Evolutionary conservation across 2,888 invertebrate genomes (phyloP).

Genomic region (Bembecia ichneumoniformis): DNA sequence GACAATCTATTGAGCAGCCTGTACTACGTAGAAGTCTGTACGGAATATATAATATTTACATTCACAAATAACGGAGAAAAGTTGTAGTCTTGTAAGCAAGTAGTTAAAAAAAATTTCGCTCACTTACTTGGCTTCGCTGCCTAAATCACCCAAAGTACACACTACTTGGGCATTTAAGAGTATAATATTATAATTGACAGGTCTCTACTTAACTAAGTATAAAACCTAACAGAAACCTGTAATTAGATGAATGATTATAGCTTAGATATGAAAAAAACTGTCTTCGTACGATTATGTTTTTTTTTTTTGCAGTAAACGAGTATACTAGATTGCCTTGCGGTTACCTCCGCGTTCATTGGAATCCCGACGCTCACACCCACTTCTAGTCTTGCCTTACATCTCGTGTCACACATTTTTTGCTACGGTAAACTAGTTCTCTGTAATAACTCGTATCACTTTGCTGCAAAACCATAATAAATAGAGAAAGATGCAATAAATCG

Average conservation of each 20-base stretch:
- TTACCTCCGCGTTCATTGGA: slow-evolving; percentile 5
- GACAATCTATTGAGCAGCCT: no score
- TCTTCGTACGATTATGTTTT: not conserved
- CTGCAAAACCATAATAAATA: no score
- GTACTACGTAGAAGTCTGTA: no score
- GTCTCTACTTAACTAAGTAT: no score
- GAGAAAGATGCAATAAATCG: no score
- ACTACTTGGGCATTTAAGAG: not conserved
- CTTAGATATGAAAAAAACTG: slow-evolving; percentile 4
- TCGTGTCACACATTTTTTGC: not conserved
- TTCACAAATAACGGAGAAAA: no score
- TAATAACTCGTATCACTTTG: no score
- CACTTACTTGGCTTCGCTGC: no score
- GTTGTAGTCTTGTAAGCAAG: no score
- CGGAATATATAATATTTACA: no score
- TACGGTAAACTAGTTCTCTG: not conserved
- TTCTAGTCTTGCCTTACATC: not conserved
- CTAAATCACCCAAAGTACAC: no score
- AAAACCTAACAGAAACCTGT: not conserved
- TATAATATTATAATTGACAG: not conserved
- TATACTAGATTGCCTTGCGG: slow-evolving; percentile 4
- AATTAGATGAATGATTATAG: not conserved
- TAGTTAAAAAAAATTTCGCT: no score
- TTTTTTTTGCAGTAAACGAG: slow-evolving; percentile 3
- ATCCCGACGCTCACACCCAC: slow-evolving; percentile 1